Percentiles rank a stretch among this genome's conserved stretches.
These are phyloP conservation scores for Hyppa rectilinea DNA, from an alignment of 2,888 invertebrate species.

Conservation along the genomic window DNA sequence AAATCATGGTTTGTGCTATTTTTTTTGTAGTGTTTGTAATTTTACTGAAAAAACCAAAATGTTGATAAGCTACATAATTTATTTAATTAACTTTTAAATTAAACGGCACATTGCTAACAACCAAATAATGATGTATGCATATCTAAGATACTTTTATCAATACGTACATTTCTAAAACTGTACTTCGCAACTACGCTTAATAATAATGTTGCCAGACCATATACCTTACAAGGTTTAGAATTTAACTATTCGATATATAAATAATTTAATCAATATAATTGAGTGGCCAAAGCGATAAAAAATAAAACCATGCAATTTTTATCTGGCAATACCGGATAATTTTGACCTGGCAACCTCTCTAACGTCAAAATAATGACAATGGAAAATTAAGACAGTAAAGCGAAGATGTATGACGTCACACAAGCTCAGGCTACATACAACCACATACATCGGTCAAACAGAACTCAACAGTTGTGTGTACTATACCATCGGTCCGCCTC, in stretches of 20 bases:
- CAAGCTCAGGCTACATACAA: conserved; percentile 61
- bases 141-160: neutral
- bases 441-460: conserved; percentile 68
- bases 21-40: conserved; percentile 19
- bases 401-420: conserved; percentile 51
- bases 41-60: conserved; percentile 6
- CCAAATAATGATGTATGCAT: neutral
- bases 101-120: neutral
- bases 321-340: neutral
- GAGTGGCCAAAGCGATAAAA: neutral
- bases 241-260: too few species aligned
- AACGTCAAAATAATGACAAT: conserved; percentile 20
- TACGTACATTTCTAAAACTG: conserved; percentile 6
- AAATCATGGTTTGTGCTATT: neutral
- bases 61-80: neutral
- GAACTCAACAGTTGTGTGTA: conserved; percentile 82
- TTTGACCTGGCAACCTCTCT: conserved; percentile 18
- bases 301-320: conserved; percentile 32
- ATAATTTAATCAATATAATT: neutral
- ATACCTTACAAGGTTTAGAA: neutral
- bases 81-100: neutral
- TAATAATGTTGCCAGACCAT: conserved; percentile 15
- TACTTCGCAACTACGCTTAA: conserved; percentile 7
- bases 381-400: conserved; percentile 47
- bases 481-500: conserved; percentile 82